Evolutionary conservation across 1,140 invertebrate species (phyloP).

Genomic region (Bombus haemorrhoidalis): DNA sequence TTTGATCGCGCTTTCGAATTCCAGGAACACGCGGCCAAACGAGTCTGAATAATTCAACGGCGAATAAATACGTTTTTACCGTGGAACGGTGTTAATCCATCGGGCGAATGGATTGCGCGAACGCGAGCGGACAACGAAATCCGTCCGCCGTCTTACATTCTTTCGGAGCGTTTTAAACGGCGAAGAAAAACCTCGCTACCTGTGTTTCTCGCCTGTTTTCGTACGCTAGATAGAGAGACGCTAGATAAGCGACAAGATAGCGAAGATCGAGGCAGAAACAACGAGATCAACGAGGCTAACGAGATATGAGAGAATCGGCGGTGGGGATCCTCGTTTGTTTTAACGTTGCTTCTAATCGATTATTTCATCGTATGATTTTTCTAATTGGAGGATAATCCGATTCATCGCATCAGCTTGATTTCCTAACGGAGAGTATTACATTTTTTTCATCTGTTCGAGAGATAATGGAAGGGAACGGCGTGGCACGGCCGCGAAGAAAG

Average conservation of each 20-base stretch:
- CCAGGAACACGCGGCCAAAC: constrained; percentile 18
- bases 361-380: too few species aligned
- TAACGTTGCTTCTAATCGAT: accelerated
- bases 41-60: constrained; percentile 31
- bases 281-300: too few species aligned
- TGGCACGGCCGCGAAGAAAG: too few species aligned
- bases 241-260: background rate
- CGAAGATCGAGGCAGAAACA: background rate
- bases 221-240: background rate
- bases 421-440: too few species aligned
- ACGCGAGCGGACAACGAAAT: background rate
- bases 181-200: background rate
- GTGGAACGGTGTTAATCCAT: background rate
- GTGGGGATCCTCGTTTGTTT: too few species aligned
- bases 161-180: background rate
- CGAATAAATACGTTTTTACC: constrained; percentile 26
- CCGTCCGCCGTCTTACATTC: background rate
- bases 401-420: too few species aligned
- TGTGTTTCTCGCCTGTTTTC: background rate
- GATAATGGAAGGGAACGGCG: too few species aligned
- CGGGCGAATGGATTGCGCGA: background rate
- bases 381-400: too few species aligned
- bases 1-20: constrained; percentile 36
- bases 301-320: too few species aligned
- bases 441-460: too few species aligned